Percentiles rank a stretch among this genome's conserved stretches.
Conservation (phyloP, 30 jellyfish, hydroid and myxozoan species). For the Rhopilema esculentum region DNA sequence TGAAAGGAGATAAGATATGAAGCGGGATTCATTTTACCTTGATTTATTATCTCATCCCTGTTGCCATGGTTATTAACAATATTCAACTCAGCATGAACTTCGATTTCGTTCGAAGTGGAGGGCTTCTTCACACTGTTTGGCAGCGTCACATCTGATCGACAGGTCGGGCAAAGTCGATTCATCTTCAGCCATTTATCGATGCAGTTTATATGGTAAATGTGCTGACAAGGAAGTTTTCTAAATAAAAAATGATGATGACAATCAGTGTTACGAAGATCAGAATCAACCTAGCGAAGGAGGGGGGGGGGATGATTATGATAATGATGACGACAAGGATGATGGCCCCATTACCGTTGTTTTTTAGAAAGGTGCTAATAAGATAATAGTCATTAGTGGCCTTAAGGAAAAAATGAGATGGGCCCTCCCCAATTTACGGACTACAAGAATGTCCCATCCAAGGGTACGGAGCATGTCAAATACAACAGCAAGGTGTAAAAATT, state of each 20-base stretch:
- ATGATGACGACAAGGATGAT: no score
- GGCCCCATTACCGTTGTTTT: no score
- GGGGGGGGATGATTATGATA: no score
- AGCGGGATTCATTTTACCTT: not conserved
- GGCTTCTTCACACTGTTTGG: constrained; percentile 26
- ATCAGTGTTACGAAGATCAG: no score
- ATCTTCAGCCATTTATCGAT: constrained; percentile 80
- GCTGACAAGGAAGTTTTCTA: constrained; percentile 79
- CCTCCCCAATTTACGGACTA: no score
- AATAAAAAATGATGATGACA: not conserved
- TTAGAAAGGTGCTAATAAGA: not conserved
- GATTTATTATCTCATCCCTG: not conserved
- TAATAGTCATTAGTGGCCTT: no score
- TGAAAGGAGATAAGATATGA: no score
- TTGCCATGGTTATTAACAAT: not conserved
- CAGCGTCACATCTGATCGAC: constrained; percentile 67
- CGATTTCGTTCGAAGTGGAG: constrained; percentile 24
- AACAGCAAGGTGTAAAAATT: no score
- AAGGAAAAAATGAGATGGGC: no score
- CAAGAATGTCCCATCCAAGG: no score
- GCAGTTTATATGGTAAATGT: constrained; percentile 71
- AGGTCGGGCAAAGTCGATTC: constrained; percentile 79
- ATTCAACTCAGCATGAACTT: not conserved
- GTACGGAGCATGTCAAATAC: no score
- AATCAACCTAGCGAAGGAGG: no score